Conservation (phyloP, 2,888 invertebrate species). For the Eulithis prunata region DNA sequence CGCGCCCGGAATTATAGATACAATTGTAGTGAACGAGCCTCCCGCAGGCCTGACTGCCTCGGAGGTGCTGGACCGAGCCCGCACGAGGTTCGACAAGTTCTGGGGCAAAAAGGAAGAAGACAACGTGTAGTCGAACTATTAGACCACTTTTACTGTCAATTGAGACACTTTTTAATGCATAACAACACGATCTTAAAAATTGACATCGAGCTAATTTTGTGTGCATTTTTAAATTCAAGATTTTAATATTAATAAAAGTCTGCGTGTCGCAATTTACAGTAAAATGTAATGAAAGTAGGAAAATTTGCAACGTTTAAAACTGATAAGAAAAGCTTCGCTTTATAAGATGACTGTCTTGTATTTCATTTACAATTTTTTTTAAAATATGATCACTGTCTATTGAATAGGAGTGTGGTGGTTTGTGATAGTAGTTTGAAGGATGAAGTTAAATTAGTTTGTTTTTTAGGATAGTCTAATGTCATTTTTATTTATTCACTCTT, state of each 20-base stretch:
- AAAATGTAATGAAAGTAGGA: slow-evolving; percentile 53
- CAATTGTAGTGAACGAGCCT: slow-evolving; percentile 77
- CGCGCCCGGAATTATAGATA: slow-evolving; percentile 84
- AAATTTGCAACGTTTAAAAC: slow-evolving; percentile 63
- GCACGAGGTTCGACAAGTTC: slow-evolving; percentile 93
- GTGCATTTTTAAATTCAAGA: slow-evolving; percentile 29
- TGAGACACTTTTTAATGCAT: slow-evolving; percentile 45
- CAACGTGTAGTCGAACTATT: slow-evolving; percentile 70
- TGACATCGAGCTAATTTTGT: slow-evolving; percentile 9
- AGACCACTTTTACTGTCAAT: slow-evolving; percentile 52
- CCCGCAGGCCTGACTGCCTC: slow-evolving; percentile 84
- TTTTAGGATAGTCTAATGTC: slow-evolving; percentile 37
- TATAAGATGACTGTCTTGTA: slow-evolving; percentile 69
- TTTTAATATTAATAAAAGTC: slow-evolving; percentile 23
- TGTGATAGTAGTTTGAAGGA: slow-evolving; percentile 72
- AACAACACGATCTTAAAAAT: slow-evolving; percentile 18
- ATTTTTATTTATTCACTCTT: slow-evolving; percentile 35
- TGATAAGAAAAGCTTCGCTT: slow-evolving; percentile 76
- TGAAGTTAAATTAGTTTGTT: slow-evolving; percentile 46
- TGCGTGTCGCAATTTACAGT: slow-evolving; percentile 54
- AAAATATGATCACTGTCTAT: slow-evolving; percentile 63
- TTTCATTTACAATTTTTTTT: slow-evolving; percentile 56
- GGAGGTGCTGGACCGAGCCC: slow-evolving; percentile 91
- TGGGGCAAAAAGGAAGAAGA: slow-evolving; percentile 90
- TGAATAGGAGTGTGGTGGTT: slow-evolving; percentile 78